Conservation (phyloP, 2,888 invertebrate genomes). For the Coelinius sp. region DNA sequence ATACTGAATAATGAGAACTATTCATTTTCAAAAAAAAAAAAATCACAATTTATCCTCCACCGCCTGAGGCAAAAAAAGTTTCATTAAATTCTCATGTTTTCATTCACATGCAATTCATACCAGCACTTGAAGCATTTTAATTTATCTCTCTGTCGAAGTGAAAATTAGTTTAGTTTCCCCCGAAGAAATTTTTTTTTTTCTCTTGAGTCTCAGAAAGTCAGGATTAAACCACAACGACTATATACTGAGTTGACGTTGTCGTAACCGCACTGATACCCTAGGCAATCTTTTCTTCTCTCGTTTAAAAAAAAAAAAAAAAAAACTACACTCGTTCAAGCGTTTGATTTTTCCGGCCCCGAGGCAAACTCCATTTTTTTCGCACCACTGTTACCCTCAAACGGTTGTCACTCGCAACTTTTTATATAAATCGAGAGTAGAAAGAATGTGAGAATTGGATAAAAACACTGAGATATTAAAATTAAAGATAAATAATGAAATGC, state of each 20-base stretch:
- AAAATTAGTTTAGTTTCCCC: slow-evolving; percentile 17
- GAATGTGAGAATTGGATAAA: not conserved
- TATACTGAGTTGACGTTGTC: slow-evolving; percentile 34
- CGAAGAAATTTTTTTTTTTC: slow-evolving; percentile 1
- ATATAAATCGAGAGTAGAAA: slow-evolving; percentile 3
- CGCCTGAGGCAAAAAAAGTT: not conserved
- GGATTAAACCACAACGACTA: slow-evolving; percentile 39
- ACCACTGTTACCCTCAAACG: slow-evolving; percentile 15
- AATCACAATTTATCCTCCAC: not conserved
- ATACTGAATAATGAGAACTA: too few species aligned
- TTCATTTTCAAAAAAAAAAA: too few species aligned
- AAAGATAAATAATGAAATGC: not conserved
- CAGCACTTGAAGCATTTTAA: slow-evolving; percentile 11
- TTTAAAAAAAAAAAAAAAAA: too few species aligned
- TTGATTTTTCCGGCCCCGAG: slow-evolving; percentile 46
- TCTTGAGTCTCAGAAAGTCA: slow-evolving; percentile 6
- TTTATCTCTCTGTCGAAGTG: slow-evolving; percentile 5
- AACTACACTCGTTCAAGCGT: slow-evolving; percentile 45
- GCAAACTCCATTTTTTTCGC: slow-evolving; percentile 18
- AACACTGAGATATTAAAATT: not conserved
- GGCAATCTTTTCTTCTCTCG: slow-evolving; percentile 20
- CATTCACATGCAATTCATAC: not conserved
- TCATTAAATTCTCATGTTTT: slow-evolving; percentile 12
- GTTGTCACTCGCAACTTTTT: slow-evolving; percentile 8
- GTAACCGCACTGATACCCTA: slow-evolving; percentile 18